Conservation (phyloP, 2,888 invertebrate genomes). For the Tuta absoluta region DNA sequence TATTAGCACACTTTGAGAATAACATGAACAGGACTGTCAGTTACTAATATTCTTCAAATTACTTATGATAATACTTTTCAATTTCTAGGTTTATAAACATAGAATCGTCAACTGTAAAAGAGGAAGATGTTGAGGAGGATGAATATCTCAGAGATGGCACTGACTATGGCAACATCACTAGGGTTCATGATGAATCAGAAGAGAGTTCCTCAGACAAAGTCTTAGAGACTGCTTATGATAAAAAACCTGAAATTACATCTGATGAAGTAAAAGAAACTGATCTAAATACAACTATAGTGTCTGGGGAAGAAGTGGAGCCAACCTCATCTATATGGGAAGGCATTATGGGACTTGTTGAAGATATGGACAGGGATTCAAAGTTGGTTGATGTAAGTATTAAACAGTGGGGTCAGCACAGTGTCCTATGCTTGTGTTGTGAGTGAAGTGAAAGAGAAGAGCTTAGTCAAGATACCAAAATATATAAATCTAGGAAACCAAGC, state of each 20-base stretch:
- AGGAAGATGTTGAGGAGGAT: slow-evolving; percentile 81
- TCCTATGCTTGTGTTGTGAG: no score
- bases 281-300: slow-evolving; percentile 69
- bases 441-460: no score
- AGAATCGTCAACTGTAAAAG: slow-evolving; percentile 83
- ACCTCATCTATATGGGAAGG: slow-evolving; percentile 71
- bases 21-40: not conserved
- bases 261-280: slow-evolving; percentile 56
- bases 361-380: slow-evolving; percentile 62
- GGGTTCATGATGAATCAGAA: slow-evolving; percentile 55
- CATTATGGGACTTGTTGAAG: slow-evolving; percentile 69
- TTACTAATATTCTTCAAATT: not conserved
- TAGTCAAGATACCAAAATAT: no score
- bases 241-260: slow-evolving; percentile 53
- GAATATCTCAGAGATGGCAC: slow-evolving; percentile 73
- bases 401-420: no score
- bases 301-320: slow-evolving; percentile 58
- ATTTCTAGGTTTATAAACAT: slow-evolving; percentile 83
- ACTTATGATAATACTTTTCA: not conserved
- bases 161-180: slow-evolving; percentile 71
- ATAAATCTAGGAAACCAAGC: no score
- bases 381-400: slow-evolving; percentile 59
- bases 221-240: slow-evolving; percentile 58
- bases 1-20: not conserved
- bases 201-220: slow-evolving; percentile 45